Conservation (phyloP, 2,888 invertebrate genomes). For the Agrochola lota region DNA sequence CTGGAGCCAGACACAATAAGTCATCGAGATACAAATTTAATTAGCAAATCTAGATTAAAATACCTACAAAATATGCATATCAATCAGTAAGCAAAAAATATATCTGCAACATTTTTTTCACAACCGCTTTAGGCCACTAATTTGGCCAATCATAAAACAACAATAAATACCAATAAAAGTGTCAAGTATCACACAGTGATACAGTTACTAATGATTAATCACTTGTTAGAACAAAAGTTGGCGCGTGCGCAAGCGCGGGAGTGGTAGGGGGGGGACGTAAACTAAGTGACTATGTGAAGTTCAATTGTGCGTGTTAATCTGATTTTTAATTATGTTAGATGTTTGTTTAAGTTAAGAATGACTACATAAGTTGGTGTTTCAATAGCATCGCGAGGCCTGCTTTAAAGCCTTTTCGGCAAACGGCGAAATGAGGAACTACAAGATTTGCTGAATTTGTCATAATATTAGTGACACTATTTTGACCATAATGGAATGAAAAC, state of each 20-base stretch:
- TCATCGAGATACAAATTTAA: background rate
- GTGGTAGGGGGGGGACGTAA: slow-evolving; percentile 25
- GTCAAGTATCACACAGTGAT: slow-evolving; percentile 7
- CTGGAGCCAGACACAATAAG: background rate
- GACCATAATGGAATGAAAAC: background rate
- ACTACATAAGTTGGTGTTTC: background rate
- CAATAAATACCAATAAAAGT: background rate
- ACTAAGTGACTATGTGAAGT: slow-evolving; percentile 48
- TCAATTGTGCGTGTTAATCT: slow-evolving; percentile 34
- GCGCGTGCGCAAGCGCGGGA: slow-evolving; percentile 46
- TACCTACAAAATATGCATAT: slow-evolving; percentile 6
- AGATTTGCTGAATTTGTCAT: background rate
- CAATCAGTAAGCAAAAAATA: background rate
- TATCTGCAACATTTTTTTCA: slow-evolving; percentile 17
- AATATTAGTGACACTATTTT: background rate
- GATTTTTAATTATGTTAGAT: slow-evolving; percentile 17
- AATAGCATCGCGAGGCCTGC: too few relatives aligned
- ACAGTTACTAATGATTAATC: slow-evolving; percentile 43
- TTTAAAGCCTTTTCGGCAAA: background rate
- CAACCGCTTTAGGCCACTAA: slow-evolving; percentile 41
- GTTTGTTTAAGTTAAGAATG: background rate
- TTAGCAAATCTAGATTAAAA: slow-evolving; percentile 20
- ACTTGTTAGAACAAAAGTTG: slow-evolving; percentile 54
- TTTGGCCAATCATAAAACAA: slow-evolving; percentile 28
- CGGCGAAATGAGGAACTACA: background rate